Evolutionary conservation across 2,888 invertebrate species (phyloP).

Genomic region (Drosophila anomalata): DNA sequence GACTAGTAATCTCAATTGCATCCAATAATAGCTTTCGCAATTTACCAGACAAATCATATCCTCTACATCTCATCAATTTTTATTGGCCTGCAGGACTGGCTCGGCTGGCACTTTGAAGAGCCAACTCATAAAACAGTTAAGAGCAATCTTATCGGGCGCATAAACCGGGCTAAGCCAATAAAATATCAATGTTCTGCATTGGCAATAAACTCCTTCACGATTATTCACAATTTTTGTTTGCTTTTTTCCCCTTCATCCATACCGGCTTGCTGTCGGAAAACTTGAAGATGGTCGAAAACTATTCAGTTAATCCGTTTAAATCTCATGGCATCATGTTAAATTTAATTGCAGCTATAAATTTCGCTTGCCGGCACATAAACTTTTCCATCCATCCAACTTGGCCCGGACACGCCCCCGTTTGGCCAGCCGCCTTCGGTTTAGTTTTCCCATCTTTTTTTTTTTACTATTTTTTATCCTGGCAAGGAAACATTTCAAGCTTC

Average conservation of each 20-base stretch:
- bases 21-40: slow-evolving; percentile 1
- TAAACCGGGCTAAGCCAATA: slow-evolving; percentile 71
- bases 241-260: background rate
- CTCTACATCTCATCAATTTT: slow-evolving; percentile 1
- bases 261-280: slow-evolving; percentile 13
- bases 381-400: slow-evolving; percentile 58
- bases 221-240: background rate
- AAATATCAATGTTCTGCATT: slow-evolving; percentile 67
- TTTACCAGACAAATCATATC: slow-evolving; percentile 30
- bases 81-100: slow-evolving; percentile 8
- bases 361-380: slow-evolving; percentile 64
- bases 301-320: slow-evolving; percentile 76
- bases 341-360: slow-evolving; percentile 78
- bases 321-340: slow-evolving; percentile 74
- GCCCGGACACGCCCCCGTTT: background rate
- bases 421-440: slow-evolving; percentile 5
- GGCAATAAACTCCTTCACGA: slow-evolving; percentile 12
- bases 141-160: slow-evolving; percentile 36
- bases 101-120: slow-evolving; percentile 6
- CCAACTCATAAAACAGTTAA: slow-evolving; percentile 37
- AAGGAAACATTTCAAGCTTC: slow-evolving; percentile 63
- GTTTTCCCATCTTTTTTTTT: slow-evolving; percentile 11
- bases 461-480: slow-evolving; percentile 26
- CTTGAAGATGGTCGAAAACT: slow-evolving; percentile 58
- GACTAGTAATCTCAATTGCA: background rate